A percentile compares a stretch with the other conserved stretches of the same genome.
phyloP scores from a whole-genome alignment of 2,888 invertebrate species.

The Apodemia zela region DNA sequence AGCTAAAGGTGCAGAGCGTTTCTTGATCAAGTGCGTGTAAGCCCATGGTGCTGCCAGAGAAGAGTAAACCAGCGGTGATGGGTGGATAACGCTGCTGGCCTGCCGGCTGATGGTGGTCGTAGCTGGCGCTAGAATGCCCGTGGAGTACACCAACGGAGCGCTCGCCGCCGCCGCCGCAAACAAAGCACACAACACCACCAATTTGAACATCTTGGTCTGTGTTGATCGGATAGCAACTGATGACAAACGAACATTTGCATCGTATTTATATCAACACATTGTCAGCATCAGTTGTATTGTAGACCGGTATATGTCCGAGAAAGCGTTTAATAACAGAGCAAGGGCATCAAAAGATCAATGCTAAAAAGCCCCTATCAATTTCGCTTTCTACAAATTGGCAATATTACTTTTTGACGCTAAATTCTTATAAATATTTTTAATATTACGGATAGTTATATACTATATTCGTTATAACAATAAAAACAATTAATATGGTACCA shows the following conservation, averaged over 20 bases:
- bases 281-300: slow-evolving; percentile 40
- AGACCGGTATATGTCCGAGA: slow-evolving; percentile 58
- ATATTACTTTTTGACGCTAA: too few species aligned
- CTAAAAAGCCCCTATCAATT: too few species aligned
- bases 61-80: slow-evolving; percentile 53
- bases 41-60: slow-evolving; percentile 32
- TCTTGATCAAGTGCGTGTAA: slow-evolving; percentile 40
- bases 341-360: slow-evolving; percentile 57
- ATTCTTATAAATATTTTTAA: too few species aligned
- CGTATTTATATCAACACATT: slow-evolving; percentile 41
- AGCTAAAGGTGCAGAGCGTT: slow-evolving; percentile 29
- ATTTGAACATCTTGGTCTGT: slow-evolving; percentile 68
- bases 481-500: too few species aligned
- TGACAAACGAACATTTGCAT: slow-evolving; percentile 72
- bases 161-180: slow-evolving; percentile 25
- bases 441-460: too few species aligned
- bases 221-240: slow-evolving; percentile 61
- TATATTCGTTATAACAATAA: too few species aligned
- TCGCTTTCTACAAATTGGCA: too few species aligned
- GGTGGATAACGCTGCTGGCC: slow-evolving; percentile 68
- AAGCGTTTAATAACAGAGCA: slow-evolving; percentile 33
- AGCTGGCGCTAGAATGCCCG: slow-evolving; percentile 47
- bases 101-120: slow-evolving; percentile 55
- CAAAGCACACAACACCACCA: slow-evolving; percentile 71
- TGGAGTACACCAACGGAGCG: slow-evolving; percentile 44